Percentiles rank a stretch among this genome's conserved stretches.
Conservation (phyloP, 2,888 invertebrate species). For the Heliconius sara region DNA sequence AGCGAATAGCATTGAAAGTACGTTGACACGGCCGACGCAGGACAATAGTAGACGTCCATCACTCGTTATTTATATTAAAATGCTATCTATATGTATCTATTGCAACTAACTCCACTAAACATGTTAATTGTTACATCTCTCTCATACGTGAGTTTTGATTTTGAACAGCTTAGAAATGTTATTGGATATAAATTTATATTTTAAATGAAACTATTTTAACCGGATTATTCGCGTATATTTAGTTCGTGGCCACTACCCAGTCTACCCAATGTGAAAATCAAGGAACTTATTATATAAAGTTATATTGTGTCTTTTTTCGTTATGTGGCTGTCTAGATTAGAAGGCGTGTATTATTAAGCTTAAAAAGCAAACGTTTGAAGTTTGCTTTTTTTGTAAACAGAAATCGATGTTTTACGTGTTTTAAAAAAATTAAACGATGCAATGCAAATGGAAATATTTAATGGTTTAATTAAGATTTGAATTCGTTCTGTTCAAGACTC, state of each 20-base stretch:
- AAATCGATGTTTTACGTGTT: background rate
- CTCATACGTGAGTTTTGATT: background rate
- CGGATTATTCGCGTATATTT: too few species aligned
- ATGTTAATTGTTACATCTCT: background rate
- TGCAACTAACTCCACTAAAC: slow-evolving; percentile 19
- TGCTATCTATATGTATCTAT: slow-evolving; percentile 26
- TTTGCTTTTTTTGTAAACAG: background rate
- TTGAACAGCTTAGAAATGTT: background rate
- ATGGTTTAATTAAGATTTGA: background rate
- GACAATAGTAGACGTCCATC: slow-evolving; percentile 43
- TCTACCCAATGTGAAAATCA: too few species aligned
- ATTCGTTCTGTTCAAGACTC: too few species aligned
- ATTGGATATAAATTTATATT: background rate
- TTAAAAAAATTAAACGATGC: too few species aligned
- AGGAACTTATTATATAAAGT: too few species aligned
- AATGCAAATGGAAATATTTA: too few species aligned
- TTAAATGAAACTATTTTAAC: too few species aligned
- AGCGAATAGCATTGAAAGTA: slow-evolving; percentile 41
- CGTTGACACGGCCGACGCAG: slow-evolving; percentile 41
- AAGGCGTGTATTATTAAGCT: background rate
- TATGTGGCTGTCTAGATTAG: background rate
- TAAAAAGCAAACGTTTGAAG: too few species aligned
- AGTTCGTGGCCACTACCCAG: too few species aligned
- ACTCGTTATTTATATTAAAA: slow-evolving; percentile 26
- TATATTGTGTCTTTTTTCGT: background rate